Conservation (phyloP, 2,113 vertebrate genomes). For the Acrocephalus arundinaceus region DNA sequence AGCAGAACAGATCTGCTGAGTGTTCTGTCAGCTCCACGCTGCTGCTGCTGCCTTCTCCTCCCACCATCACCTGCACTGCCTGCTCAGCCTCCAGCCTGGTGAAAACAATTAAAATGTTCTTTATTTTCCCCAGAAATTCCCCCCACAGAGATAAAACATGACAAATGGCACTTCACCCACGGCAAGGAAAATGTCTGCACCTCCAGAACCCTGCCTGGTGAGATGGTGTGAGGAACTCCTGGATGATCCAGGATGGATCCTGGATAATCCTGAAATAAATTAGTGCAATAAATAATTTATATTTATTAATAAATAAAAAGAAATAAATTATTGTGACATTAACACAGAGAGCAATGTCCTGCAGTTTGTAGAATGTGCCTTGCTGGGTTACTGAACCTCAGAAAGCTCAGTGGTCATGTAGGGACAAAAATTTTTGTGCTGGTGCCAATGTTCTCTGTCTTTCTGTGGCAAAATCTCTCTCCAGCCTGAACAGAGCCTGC, state of each 20-base stretch:
- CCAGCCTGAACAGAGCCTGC: neutral
- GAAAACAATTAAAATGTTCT: neutral
- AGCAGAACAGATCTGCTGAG: neutral
- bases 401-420: neutral
- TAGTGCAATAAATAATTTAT: too few species aligned
- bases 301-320: too few species aligned
- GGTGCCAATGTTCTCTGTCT: neutral
- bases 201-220: neutral
- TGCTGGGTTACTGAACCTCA: neutral
- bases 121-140: neutral
- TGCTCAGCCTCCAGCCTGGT: neutral
- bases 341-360: neutral
- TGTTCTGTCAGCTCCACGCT: neutral
- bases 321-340: neutral
- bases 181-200: neutral
- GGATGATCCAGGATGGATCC: neutral
- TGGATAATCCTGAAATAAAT: too few species aligned
- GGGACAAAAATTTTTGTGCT: neutral
- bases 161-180: neutral
- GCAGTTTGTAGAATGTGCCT: neutral
- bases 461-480: neutral
- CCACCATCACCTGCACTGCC: neutral
- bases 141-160: neutral
- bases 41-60: neutral
- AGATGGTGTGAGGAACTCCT: neutral